phyloP scores from a whole-genome alignment of 2,797 vertebrate genomes.

The Propithecus deckenii region DNA sequence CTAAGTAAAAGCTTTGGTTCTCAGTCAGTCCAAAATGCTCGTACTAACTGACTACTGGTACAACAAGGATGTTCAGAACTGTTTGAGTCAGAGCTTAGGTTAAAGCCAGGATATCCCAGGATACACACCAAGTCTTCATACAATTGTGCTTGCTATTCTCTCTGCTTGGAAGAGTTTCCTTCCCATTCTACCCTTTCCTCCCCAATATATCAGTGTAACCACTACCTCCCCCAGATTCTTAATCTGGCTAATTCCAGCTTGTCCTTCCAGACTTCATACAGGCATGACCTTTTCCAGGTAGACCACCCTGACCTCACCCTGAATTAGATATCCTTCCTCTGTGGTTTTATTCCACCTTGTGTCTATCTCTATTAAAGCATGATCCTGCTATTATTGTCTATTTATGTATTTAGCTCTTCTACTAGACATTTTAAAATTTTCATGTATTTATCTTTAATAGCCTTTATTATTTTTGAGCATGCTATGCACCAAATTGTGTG shows the following conservation, averaged over 20 bases:
- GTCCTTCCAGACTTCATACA: not conserved
- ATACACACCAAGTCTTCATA: not conserved
- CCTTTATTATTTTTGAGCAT: not conserved
- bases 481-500: not conserved
- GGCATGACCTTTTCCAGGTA: not conserved
- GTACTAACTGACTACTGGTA: not conserved
- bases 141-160: not conserved
- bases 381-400: not conserved
- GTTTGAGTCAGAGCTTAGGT: not conserved
- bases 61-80: not conserved
- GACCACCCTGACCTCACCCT: not conserved
- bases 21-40: not conserved
- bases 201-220: not conserved
- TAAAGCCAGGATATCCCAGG: not conserved
- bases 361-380: not conserved
- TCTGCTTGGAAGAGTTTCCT: not conserved
- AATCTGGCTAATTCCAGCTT: not conserved
- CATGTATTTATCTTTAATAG: not conserved
- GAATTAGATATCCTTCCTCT: not conserved
- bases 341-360: not conserved
- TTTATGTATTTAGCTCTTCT: not conserved
- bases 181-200: not conserved
- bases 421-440: not conserved
- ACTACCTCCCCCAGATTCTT: not conserved
- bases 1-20: not conserved